phyloP scores from a whole-genome alignment of 2,888 invertebrate genomes.

The Plebejus melissa region DNA sequence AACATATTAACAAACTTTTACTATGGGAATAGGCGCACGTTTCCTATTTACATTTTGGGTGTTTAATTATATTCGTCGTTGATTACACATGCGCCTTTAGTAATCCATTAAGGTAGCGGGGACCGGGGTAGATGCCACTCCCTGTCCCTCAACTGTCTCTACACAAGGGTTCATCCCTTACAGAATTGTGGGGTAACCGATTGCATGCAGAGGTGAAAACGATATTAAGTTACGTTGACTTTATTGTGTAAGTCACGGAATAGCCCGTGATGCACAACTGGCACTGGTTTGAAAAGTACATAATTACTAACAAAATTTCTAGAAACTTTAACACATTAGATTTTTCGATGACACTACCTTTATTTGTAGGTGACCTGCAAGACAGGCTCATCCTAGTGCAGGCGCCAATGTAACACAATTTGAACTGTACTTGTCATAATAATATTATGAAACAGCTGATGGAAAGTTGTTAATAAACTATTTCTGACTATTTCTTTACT shows the following conservation, averaged over 20 bases:
- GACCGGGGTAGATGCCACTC: slow-evolving; percentile 48
- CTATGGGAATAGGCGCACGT: background rate
- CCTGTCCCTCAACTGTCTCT: slow-evolving; percentile 56
- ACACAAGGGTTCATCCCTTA: slow-evolving; percentile 61
- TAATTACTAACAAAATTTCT: too few species aligned
- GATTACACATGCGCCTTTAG: slow-evolving; percentile 8
- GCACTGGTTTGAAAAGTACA: too few species aligned
- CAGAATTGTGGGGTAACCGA: slow-evolving; percentile 44
- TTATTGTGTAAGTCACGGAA: slow-evolving; percentile 27
- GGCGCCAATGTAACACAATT: too few species aligned
- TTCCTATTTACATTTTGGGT: background rate
- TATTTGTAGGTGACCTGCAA: too few species aligned
- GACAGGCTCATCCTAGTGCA: too few species aligned
- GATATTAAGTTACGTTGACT: slow-evolving; percentile 37
- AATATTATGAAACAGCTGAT: too few species aligned
- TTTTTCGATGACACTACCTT: too few species aligned
- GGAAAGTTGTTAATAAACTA: too few species aligned
- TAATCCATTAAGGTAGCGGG: slow-evolving; percentile 28
- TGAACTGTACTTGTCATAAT: too few species aligned
- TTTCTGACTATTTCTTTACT: too few species aligned
- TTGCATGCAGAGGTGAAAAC: slow-evolving; percentile 49
- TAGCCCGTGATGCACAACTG: slow-evolving; percentile 8
- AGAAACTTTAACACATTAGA: too few species aligned
- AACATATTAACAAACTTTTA: background rate
- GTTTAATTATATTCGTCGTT: slow-evolving; percentile 11